Percentiles rank a stretch among this genome's conserved stretches.
Conservation (phyloP, 2,797 vertebrate genomes). For the Clarias fuscus region DNA sequence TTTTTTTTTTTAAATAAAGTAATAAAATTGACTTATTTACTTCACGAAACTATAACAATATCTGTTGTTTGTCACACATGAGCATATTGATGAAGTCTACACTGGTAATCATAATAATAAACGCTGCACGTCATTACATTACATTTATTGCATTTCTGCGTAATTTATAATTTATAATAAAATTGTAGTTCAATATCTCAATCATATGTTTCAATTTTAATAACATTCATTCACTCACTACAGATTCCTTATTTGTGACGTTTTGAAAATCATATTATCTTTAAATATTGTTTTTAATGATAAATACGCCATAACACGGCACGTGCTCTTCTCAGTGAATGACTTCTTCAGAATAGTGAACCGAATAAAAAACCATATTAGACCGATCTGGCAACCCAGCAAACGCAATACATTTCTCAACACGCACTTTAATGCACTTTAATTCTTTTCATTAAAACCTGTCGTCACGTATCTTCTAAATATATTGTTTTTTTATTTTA, state of each 20-base stretch:
- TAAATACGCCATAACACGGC: neutral
- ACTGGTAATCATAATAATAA: neutral
- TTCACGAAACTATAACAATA: neutral
- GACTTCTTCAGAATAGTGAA: too few relatives aligned
- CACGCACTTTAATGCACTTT: neutral
- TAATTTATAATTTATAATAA: neutral
- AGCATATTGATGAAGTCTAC: neutral
- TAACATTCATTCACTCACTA: neutral
- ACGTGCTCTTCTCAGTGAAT: neutral
- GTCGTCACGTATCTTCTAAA: neutral
- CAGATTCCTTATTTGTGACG: neutral
- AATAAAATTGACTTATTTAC: neutral
- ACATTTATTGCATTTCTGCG: neutral
- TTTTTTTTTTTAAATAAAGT: neutral
- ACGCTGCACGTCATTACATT: neutral
- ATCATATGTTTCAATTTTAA: neutral
- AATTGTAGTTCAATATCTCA: too few relatives aligned
- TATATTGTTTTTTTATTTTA: neutral
- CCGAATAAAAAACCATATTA: too few relatives aligned
- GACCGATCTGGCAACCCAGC: slow-evolving; percentile 20
- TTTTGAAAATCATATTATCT: neutral
- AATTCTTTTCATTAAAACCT: neutral
- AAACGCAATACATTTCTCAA: neutral
- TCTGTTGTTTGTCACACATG: neutral
- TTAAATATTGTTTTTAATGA: neutral